Base-by-base conservation (phyloP, 2,113 vertebrate genomes). In the Leptobrachium leishanense region DNA sequence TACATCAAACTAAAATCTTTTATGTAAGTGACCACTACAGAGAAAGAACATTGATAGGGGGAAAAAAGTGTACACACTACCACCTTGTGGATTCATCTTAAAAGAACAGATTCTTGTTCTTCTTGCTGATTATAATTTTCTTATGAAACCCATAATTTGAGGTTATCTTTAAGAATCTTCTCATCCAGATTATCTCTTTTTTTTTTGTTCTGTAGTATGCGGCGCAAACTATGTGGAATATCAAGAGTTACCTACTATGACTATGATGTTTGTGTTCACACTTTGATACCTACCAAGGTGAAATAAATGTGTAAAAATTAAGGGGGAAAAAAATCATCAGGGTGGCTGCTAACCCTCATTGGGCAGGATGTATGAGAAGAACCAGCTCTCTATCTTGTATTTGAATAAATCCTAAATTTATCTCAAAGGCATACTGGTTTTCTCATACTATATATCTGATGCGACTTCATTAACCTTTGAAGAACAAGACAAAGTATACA, bases 31-130 rank as follows among this genome's bases (percentile, higher is more conserved):
- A 82, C 64, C 81, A 77, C 70, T 68, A 76, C 1, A 42, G 53
- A n/a, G 65, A 67, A 9, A 53, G 43, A 54, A 65, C 57, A 76
- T 76, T 74, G 62, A 55, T 31, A 31, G 20, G 77, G 75, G 68
- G 81, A 82, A 82, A 64, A 76, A 90, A 90, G 90, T 86, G 72
- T 78, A 81, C 86, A 90, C 75, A 91, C 75, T 83, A 90, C 91
- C 92, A 90, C 89, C 92, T 93, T 85, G 91, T 85, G 93, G 92
- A 68, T 68, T 68, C 67, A 41, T 73, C 54, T 76, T 57, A 90
- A 83, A 77, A 81, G 66, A 76, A 79, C 88, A 87, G 43, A 79
- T 72, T 64, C 67, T 81, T 50, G 67, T 74, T 66, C 78, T 74
- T 81, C 65, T 74, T 44, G 41, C 64, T 68, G 72, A 3, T 68